Conservation (phyloP, 1,140 invertebrate genomes). For the Diorhabda elongata region DNA sequence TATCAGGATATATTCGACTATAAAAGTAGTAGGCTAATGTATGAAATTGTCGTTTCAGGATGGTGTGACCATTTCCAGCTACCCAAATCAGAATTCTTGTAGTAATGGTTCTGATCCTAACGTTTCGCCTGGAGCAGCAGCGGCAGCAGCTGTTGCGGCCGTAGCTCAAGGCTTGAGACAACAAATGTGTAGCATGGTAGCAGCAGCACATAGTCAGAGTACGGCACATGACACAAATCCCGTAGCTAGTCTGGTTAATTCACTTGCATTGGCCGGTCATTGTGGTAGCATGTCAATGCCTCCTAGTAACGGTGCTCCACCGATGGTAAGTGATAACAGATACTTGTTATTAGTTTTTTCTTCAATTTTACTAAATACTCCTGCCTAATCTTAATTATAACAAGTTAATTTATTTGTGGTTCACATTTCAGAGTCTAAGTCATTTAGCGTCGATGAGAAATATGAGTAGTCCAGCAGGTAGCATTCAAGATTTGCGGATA, state of each 20-base stretch:
- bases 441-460: slow-evolving; percentile 41
- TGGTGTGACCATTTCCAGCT: slow-evolving; percentile 42
- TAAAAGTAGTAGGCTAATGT: no score
- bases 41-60: slow-evolving; percentile 33
- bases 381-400: no score
- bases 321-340: slow-evolving; percentile 22
- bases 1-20: neutral
- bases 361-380: neutral
- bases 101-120: slow-evolving; percentile 59
- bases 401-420: no score
- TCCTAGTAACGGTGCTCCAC: slow-evolving; percentile 44
- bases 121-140: slow-evolving; percentile 60
- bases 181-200: slow-evolving; percentile 69
- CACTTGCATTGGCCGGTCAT: slow-evolving; percentile 42
- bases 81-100: slow-evolving; percentile 45
- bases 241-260: slow-evolving; percentile 46
- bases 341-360: neutral
- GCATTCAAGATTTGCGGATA: slow-evolving; percentile 46
- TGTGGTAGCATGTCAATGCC: slow-evolving; percentile 45
- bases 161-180: slow-evolving; percentile 66
- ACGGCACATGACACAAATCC: slow-evolving; percentile 53
- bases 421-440: slow-evolving; percentile 30
- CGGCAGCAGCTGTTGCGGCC: slow-evolving; percentile 67
- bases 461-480: slow-evolving; percentile 44
- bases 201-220: slow-evolving; percentile 54